Base-by-base conservation (phyloP, 92 coral and sea anemone genomes). In the Montipora capitata region DNA sequence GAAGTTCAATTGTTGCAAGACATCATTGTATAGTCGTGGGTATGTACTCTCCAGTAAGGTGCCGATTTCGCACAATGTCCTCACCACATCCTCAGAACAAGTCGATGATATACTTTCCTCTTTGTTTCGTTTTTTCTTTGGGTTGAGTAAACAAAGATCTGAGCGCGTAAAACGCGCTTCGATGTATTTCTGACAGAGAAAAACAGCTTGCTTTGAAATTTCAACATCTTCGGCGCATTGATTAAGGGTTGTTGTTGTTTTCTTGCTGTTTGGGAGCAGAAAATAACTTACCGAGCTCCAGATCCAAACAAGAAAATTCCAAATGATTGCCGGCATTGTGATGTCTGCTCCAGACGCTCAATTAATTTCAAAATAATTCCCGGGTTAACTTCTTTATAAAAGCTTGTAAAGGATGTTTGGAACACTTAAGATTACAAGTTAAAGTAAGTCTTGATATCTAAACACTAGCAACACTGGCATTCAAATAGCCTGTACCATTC, bases 1-100 rank as follows among this genome's bases (percentile, higher is more conserved):
- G 27, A 94, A 93, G 88, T 98, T 98, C 63, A 96, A 64, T 70
- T 98, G 99, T 4, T 88, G 95, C 7, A 87, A 87, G 15, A 98
- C 95, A 77, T 98, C 94, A 16, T 66, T 84, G 79, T 90, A 98
- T 7, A 98, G 90, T 11, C 72, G 72, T 1, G 99, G 99, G 52
- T 90, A 92, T 15, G 90, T 78, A 43, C 83, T 85, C 81, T 97
- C 99, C 41, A 97, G 78, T 40, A 97, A 70, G 16, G 90, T 84
- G 16, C 99, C 96, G 38, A 88, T 77, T 67, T 94, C 96, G 65
- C 82, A 81, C 66, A 95, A 81, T 0, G 96, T 91, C 59, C 74
- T 54, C 13, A 93, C 85, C 38, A 91, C 95, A 13, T 95, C 92
- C 56, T 88, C 91, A 0, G 96, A 79, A 44, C 96, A 90, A 10